phyloP scores from a whole-genome alignment of 1,140 invertebrate genomes.

The Diabrotica virgifera region DNA sequence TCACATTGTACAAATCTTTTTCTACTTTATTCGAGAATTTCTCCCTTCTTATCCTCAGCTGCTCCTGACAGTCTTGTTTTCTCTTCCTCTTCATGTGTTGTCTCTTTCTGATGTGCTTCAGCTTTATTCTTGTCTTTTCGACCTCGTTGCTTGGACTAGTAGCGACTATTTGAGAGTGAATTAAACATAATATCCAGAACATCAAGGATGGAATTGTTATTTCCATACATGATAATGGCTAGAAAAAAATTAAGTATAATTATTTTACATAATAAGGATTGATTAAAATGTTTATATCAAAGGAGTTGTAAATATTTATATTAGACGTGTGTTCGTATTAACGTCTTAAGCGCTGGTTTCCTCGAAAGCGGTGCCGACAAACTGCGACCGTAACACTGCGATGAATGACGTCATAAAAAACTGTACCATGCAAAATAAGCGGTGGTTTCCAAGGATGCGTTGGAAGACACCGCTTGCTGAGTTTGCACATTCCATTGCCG shows the following conservation, averaged over 20 bases:
- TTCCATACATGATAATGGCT: slow-evolving; percentile 60
- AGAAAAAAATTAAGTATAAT: slow-evolving; percentile 24
- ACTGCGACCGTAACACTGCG: too few species aligned
- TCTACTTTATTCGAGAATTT: not conserved
- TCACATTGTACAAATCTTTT: not conserved
- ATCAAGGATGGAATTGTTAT: slow-evolving; percentile 75
- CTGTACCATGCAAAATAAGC: too few species aligned
- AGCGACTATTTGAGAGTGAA: slow-evolving; percentile 89
- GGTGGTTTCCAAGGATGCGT: too few species aligned
- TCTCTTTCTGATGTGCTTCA: slow-evolving; percentile 22
- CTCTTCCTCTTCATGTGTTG: slow-evolving; percentile 3
- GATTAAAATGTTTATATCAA: too few species aligned
- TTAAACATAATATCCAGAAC: slow-evolving; percentile 77
- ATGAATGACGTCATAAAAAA: too few species aligned
- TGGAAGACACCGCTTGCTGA: too few species aligned
- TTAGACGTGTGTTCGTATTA: too few species aligned
- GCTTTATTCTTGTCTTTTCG: slow-evolving; percentile 15
- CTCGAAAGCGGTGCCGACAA: too few species aligned
- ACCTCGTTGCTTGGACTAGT: slow-evolving; percentile 52
- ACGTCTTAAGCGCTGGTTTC: too few species aligned
- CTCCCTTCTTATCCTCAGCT: not conserved
- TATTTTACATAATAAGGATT: too few species aligned
- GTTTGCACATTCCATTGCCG: too few species aligned
- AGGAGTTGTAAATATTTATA: too few species aligned
- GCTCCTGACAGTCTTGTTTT: slow-evolving; percentile 1